A percentile compares a stretch with the other conserved stretches of the same genome.
Conservation (phyloP, 1,140 invertebrate genomes). For the Oncopodura yosiiana region DNA sequence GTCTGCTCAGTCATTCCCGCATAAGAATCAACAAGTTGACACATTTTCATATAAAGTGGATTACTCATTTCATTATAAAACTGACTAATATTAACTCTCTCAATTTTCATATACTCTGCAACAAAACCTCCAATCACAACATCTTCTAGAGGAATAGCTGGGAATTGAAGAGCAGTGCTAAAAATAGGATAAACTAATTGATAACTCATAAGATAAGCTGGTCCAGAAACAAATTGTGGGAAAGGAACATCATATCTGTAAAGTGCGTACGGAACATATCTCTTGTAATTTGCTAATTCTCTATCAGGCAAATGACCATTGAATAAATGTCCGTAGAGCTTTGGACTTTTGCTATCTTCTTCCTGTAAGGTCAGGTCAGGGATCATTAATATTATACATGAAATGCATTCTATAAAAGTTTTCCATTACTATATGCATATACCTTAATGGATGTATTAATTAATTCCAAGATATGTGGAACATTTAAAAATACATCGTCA, state of each 20-base stretch:
- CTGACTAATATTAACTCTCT: constrained; percentile 1
- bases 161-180: constrained; percentile 11
- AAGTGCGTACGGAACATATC: constrained; percentile 4
- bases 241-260: constrained; percentile 12
- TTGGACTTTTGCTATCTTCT: background rate
- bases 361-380: background rate
- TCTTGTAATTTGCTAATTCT: constrained; percentile 5
- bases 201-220: constrained; percentile 10
- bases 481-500: constrained; percentile 37
- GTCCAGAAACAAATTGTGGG: constrained; percentile 17
- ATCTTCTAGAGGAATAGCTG: constrained; percentile 15
- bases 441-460: constrained; percentile 15
- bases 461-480: constrained; percentile 5
- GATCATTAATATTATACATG: no score
- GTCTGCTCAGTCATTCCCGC: constrained; percentile 23
- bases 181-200: constrained; percentile 4
- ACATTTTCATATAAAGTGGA: constrained; percentile 3
- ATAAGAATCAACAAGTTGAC: background rate
- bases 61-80: constrained; percentile 16
- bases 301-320: constrained; percentile 14
- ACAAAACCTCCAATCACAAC: constrained; percentile 18
- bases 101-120: constrained; percentile 3
- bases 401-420: no score
- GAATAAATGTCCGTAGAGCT: constrained; percentile 21
- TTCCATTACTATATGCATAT: background rate